These are phyloP conservation scores for Harpagifer antarcticus DNA, from an alignment of 2,797 vertebrate species.

Conservation along the genomic window DNA sequence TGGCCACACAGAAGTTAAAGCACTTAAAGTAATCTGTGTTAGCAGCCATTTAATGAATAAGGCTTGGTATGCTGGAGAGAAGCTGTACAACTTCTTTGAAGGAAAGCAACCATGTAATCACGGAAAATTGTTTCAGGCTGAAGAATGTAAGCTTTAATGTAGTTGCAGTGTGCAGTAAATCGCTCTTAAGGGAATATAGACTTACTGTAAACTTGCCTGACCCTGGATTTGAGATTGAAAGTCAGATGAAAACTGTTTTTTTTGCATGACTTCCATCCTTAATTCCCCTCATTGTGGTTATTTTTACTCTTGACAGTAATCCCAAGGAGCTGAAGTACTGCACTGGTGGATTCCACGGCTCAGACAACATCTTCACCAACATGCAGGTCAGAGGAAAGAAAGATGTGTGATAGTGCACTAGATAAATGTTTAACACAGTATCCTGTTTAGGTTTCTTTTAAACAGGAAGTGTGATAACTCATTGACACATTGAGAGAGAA, in stretches of 20 bases:
- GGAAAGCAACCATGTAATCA: slow-evolving; percentile 33
- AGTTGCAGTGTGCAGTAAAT: background rate
- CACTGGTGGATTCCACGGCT: slow-evolving; percentile 92
- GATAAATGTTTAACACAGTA: background rate
- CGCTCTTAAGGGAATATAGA: background rate
- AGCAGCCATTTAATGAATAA: slow-evolving; percentile 30
- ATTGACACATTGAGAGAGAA: too few relatives aligned
- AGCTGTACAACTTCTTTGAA: slow-evolving; percentile 11
- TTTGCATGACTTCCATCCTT: background rate
- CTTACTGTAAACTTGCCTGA: background rate
- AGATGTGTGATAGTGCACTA: background rate
- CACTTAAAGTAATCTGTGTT: slow-evolving; percentile 31
- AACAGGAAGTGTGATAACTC: background rate
- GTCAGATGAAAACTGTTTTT: background rate
- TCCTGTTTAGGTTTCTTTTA: background rate
- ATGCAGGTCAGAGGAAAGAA: slow-evolving; percentile 91
- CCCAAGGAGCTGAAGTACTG: slow-evolving; percentile 87
- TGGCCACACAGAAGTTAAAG: slow-evolving; percentile 30
- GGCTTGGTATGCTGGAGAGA: slow-evolving; percentile 13
- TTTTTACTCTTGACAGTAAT: slow-evolving; percentile 76
- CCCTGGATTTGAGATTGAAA: background rate
- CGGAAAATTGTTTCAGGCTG: slow-evolving; percentile 43
- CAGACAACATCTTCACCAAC: slow-evolving; percentile 92
- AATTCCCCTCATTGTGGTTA: background rate
- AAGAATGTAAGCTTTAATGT: slow-evolving; percentile 9